These are phyloP conservation scores for Coecobrya sp. DNA, from an alignment of 2,888 invertebrate genomes.

Conservation along the genomic window DNA sequence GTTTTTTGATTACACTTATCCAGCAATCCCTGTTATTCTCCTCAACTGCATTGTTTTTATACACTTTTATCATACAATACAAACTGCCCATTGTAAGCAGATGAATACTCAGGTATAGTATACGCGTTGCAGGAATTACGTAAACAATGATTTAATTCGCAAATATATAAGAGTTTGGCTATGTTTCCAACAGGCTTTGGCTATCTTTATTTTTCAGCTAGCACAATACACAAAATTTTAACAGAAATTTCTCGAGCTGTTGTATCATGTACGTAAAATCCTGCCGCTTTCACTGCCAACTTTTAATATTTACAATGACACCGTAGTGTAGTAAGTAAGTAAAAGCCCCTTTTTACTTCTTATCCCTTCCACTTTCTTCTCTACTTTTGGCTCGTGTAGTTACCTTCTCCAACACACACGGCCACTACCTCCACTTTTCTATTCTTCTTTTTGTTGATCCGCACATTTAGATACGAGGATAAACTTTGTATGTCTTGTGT, in stretches of 20 bases:
- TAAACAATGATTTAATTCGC: too few relatives aligned
- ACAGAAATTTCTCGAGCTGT: background rate
- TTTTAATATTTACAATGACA: constrained; percentile 41
- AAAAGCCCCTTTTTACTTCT: constrained; percentile 11
- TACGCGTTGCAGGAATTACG: too few relatives aligned
- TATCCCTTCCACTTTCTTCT: background rate
- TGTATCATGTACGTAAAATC: background rate
- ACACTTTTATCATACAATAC: too few relatives aligned
- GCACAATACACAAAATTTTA: background rate
- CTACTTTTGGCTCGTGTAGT: background rate
- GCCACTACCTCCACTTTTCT: constrained; percentile 9
- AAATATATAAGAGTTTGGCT: too few relatives aligned
- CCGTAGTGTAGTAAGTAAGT: background rate
- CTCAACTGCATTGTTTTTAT: too few relatives aligned
- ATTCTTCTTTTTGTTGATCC: constrained; percentile 40
- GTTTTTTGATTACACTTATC: too few relatives aligned
- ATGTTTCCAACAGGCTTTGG: too few relatives aligned
- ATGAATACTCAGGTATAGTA: too few relatives aligned
- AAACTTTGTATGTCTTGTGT: constrained; percentile 39
- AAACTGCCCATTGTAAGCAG: too few relatives aligned
- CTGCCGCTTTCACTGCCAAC: background rate
- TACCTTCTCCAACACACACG: background rate
- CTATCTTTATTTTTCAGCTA: too few relatives aligned
- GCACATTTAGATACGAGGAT: constrained; percentile 22
- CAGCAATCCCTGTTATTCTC: too few relatives aligned